Conservation (phyloP, 2,113 vertebrate species). For the Sinocyclocheilus anophthalmus region DNA sequence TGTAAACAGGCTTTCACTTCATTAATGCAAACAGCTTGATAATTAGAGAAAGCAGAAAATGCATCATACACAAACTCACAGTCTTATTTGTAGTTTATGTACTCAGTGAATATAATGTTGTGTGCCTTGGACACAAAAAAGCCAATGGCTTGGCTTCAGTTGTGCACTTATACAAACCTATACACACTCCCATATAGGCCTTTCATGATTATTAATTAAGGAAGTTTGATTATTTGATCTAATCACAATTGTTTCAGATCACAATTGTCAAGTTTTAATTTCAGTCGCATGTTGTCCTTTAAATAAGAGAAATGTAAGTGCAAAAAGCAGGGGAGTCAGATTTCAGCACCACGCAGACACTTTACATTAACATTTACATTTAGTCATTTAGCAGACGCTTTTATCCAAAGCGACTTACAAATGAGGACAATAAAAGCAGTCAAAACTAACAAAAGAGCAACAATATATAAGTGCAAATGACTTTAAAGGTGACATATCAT, state of each 20-base stretch:
- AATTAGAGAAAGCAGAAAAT: slow-evolving; percentile 1
- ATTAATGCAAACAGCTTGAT: slow-evolving; percentile 21
- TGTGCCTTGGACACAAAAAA: not conserved
- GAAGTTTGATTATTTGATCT: no score
- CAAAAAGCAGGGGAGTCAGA: not conserved
- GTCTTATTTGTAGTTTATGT: not conserved
- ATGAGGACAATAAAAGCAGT: no score
- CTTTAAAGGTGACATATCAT: no score
- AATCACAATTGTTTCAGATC: no score
- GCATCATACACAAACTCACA: not conserved
- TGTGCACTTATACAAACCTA: no score
- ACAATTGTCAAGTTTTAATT: not conserved
- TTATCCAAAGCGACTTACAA: no score
- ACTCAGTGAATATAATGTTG: not conserved
- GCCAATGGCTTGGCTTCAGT: no score
- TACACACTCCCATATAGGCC: no score
- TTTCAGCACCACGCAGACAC: not conserved
- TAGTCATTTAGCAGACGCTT: no score
- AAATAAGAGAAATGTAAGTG: not conserved
- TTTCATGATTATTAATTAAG: no score
- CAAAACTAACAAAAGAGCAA: no score
- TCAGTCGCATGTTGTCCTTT: not conserved
- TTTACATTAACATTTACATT: not conserved
- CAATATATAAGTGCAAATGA: no score
- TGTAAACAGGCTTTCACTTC: slow-evolving; percentile 25